A percentile compares a stretch with the other conserved stretches of the same genome.
Evolutionary conservation across 2,113 vertebrate species (phyloP).

Genomic region (Platycercus adscitus): DNA sequence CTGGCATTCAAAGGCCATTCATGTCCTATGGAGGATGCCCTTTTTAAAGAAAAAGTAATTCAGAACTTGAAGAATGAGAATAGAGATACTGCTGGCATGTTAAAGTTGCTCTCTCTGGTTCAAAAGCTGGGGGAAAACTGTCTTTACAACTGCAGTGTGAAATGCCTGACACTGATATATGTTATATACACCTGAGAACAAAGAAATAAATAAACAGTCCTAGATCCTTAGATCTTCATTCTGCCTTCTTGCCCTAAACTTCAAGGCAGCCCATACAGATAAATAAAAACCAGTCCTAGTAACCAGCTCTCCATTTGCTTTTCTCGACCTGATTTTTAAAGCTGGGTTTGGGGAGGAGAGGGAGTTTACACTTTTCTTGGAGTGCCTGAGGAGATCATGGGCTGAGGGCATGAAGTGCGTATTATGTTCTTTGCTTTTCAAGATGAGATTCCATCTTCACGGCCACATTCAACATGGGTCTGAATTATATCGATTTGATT

Average conservation of each 20-base stretch:
- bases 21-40: not conserved
- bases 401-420: not conserved
- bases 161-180: not conserved
- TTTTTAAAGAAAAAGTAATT: conserved; percentile 36
- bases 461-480: not conserved
- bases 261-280: not conserved
- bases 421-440: conserved; percentile 1
- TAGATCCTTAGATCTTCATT: not conserved
- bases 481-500: conserved; percentile 6
- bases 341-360: not conserved
- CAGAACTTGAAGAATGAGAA: conserved; percentile 32
- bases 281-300: conserved; percentile 14
- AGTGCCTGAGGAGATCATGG: not conserved
- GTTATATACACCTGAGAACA: conserved; percentile 9
- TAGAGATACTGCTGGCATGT: not conserved
- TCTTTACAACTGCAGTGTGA: not conserved
- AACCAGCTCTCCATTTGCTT: conserved; percentile 26
- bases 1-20: conserved; percentile 26
- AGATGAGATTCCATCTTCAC: conserved; percentile 18
- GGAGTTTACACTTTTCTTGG: not conserved
- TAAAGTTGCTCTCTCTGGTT: not conserved
- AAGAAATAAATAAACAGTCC: conserved; percentile 11
- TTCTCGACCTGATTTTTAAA: conserved; percentile 53
- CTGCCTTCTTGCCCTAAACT: not conserved
- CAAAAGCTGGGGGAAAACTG: conserved; percentile 10